Evolutionary conservation across 2,797 vertebrate genomes (phyloP), one percentile per base, ranked within the genome.

Genomic region (Streptopelia turtur): DNA sequence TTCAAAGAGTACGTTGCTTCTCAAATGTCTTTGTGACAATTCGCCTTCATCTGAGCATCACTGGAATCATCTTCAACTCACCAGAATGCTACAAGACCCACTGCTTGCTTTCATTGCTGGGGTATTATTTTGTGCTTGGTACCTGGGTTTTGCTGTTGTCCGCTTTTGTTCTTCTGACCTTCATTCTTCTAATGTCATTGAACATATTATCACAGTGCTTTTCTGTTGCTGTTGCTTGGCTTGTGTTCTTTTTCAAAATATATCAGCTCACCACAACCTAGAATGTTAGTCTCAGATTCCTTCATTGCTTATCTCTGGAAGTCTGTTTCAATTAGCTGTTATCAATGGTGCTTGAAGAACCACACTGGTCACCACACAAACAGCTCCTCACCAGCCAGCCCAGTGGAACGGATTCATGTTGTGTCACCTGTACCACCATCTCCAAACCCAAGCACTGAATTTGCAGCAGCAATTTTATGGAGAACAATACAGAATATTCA

Each of bases 1-100:
- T 76, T 85, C 16, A 22, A 47, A n/a, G 16, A 49, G 5, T 56
- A 2, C 23, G 11, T 49, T 65, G 28, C 5, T 74, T 85, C 20
- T 84, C 7, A 5, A 11, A 75, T 5, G 17, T 45, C 41, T 63
- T 80, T 33, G 11, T 65, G 27, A 53, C 43, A 52, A 33, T 63
- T 61, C 24, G 5, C 60, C 43, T 75, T 71, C 12, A 5, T 4
- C 13, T 45, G 13, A 10, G 17, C 1, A 5, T 45, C 43, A 10
- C 18, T 45, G 43, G 43, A 45, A 45, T 45, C 43, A 45, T 45
- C 43, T 45, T 45, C 0, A 0, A 15, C 55, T 79, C 37, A 16
- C 11, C 25, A 12, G 6, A 64, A 52, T 41, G 6, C 30, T 56
- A 14, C 39, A 35, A 55, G 20, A 79, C 3, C 10, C 4, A 10